Evolutionary conservation across 2,888 invertebrate species (phyloP), one percentile per base, ranked within the genome.

Genomic region (Stegana nigrithorax): DNA sequence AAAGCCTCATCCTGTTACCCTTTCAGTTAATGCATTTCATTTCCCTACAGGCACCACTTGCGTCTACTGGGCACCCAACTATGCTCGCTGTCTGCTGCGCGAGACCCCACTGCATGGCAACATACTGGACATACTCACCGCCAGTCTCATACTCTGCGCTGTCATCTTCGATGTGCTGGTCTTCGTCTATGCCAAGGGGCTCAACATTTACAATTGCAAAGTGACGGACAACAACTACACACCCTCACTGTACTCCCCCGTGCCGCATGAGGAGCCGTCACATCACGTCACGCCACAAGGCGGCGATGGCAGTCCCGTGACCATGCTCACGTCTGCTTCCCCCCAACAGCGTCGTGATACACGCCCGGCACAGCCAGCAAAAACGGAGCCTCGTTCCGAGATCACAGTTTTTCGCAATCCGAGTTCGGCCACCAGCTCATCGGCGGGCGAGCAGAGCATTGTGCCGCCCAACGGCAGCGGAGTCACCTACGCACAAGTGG

Each of bases 111-210:
- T 80, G 4, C 86, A 88, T 65, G 88, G 87, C 32, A 82, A 87
- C 63, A 86, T 87, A 36, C 57, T 89, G 25, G 87, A 87, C 61
- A 86, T 86, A n/a, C 57, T 87, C 5, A 87, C 88, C 1, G 83
- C 86, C 10, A 69, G 80, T 4, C 75, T 89, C 0, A 82, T 88
- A 1, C 58, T 84, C 2, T 62, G 87, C 1, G 86, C 86, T 12
- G 77, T 86, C 1, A 39, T 87, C 2, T 85, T 88, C 19, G 87
- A 88, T 66, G 70, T 86, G 1, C 59, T 88, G 1, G 86, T 88
- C 1, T 87, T 85, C 67, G 76, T 87, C 50, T 86, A 86, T 57
- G 83, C 85, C 14, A 83, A 85, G 62, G 80, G 79, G 0, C 65
- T 84, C 3, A 84, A 85, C 55, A 72, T 84, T 3, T 84, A 84